Evolutionary conservation across 2,888 invertebrate genomes (phyloP).

Genomic region (Sarcophaga variegata): DNA sequence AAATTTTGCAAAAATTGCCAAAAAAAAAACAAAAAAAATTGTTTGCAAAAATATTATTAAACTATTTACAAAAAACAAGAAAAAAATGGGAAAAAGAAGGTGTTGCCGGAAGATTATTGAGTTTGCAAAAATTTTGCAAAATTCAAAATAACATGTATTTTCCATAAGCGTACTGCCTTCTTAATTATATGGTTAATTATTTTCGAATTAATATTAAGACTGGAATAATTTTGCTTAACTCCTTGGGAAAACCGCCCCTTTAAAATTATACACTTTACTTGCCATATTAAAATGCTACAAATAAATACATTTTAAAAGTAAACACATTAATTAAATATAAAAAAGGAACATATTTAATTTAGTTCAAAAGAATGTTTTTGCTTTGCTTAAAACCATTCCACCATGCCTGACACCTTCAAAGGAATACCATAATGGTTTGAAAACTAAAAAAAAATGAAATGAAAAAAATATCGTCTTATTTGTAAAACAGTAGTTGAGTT

Average conservation of each 20-base stretch:
- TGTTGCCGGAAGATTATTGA: conserved; percentile 63
- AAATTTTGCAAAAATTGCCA: neutral
- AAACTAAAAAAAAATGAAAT: neutral
- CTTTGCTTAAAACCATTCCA: too few species aligned
- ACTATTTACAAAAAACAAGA: conserved; percentile 10
- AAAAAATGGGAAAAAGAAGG: conserved; percentile 36
- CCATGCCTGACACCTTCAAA: too few species aligned
- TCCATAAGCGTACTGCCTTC: conserved; percentile 44
- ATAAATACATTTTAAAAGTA: conserved; percentile 12
- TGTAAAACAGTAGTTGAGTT: conserved; percentile 40
- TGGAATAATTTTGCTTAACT: conserved; percentile 1
- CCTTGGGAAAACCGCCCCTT: neutral
- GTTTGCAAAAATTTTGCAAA: conserved; percentile 20
- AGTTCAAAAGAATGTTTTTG: neutral
- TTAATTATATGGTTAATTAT: conserved; percentile 66
- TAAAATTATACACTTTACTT: conserved; percentile 12
- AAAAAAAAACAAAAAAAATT: neutral
- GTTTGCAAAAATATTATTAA: neutral
- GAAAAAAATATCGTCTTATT: conserved; percentile 2
- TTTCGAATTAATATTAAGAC: conserved; percentile 54
- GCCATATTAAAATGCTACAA: conserved; percentile 13
- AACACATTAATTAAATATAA: neutral
- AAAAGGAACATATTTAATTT: conserved; percentile 7
- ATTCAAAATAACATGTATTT: neutral
- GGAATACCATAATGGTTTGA: too few species aligned